Evolutionary conservation across 2,888 invertebrate genomes (phyloP), one percentile per base, ranked within the genome.

Genomic region (Troglohyphantes excavatus): DNA sequence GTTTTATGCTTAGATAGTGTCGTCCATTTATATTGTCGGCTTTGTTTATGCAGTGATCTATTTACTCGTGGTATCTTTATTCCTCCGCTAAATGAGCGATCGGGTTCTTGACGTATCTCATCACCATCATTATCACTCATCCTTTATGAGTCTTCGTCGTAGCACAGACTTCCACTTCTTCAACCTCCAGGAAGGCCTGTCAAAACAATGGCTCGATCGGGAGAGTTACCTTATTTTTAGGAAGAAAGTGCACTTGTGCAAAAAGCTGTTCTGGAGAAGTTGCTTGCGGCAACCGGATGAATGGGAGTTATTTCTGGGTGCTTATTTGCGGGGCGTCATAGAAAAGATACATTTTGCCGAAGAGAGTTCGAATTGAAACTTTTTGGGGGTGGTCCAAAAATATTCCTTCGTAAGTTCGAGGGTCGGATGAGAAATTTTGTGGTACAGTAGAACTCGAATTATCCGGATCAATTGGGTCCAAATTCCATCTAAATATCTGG

Each of bases 51-150:
- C n/a, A n/a, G n/a, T n/a, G n/a, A n/a, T n/a, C n/a, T 53, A 9
- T n/a, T 53, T 53, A 13, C 19, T 67, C 27, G n/a, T n/a, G 33
- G 23, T 72, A 70, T 78, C 76, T 76, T 63, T 29, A 76, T 76
- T 59, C 21, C 59, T 61, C 26, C 26, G n/a, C 21, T 27, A 81
- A 67, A 67, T 43, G 11, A 11, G 13, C 43, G 67, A n/a, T n/a
- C n/a, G 67, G 19, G 21, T 61, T 63, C 43, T 83, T 73, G 67
- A 67, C 67, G 1, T 21, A 53, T 67, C 75, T 53, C 75, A 11
- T 84, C 84, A 67, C 33, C 75, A 84, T 75, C 75, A 75, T 84
- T 84, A 84, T 43, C 33, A 17, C 53, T 76, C 19, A 23, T 19
- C 17, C 67, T 29, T 79, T 33, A 46, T 81, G 46, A 39, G 53